Evolutionary conservation across 2,888 invertebrate genomes (phyloP).

Genomic region (Drosophila ustulata): DNA sequence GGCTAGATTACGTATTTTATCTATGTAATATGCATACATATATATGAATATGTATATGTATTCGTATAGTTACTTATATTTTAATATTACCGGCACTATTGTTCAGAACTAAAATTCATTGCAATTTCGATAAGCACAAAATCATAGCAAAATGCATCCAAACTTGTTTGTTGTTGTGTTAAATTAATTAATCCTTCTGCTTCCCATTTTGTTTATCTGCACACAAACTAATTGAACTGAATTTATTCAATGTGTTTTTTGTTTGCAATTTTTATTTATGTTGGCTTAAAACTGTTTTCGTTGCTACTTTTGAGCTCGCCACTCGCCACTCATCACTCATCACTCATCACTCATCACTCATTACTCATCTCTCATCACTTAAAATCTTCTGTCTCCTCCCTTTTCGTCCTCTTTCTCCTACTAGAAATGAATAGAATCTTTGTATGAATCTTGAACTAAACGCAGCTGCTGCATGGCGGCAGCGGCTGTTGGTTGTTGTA

Average conservation of each 20-base stretch:
- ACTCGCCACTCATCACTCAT: constrained; percentile 1
- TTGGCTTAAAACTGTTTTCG: constrained; percentile 42
- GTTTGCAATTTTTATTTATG: constrained; percentile 23
- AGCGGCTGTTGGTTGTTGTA: constrained; percentile 56
- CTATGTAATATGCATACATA: constrained; percentile 47
- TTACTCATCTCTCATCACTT: constrained; percentile 2
- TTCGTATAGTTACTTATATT: constrained; percentile 66
- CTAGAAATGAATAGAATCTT: constrained; percentile 70
- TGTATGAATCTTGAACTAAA: constrained; percentile 76
- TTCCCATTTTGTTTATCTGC: not conserved
- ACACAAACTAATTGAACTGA: constrained; percentile 12
- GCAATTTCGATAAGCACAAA: constrained; percentile 41
- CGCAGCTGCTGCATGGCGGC: constrained; percentile 25
- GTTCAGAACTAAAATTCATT: constrained; percentile 80
- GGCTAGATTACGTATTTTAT: constrained; percentile 58
- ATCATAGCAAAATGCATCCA: constrained; percentile 46
- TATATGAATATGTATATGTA: constrained; percentile 48
- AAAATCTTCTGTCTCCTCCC: constrained; percentile 1
- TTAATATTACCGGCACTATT: constrained; percentile 85
- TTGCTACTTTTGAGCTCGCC: constrained; percentile 38
- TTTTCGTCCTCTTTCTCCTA: constrained; percentile 16
- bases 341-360: not conserved
- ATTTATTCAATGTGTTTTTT: constrained; percentile 10
- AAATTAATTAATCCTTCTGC: constrained; percentile 21
- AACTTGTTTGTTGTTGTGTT: constrained; percentile 55